These are phyloP conservation scores for Habroteleia sp. DNA, from an alignment of 2,888 invertebrate genomes.

Conservation along the genomic window DNA sequence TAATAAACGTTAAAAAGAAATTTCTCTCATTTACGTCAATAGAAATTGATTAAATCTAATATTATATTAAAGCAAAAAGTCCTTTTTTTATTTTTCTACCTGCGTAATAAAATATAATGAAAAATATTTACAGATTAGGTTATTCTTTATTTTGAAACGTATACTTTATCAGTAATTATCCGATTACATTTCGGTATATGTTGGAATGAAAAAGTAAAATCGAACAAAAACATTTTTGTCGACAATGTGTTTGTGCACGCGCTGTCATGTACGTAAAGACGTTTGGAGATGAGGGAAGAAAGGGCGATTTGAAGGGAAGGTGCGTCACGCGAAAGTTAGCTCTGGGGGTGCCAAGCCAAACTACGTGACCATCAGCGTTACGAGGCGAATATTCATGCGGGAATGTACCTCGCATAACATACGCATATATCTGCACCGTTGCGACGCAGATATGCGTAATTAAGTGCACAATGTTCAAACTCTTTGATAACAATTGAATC, in stretches of 20 bases:
- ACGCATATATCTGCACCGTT: slow-evolving; percentile 16
- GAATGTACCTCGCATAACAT: slow-evolving; percentile 25
- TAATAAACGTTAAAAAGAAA: too few species aligned
- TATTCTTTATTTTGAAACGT: too few species aligned
- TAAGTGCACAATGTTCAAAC: slow-evolving; percentile 27
- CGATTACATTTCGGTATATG: too few species aligned
- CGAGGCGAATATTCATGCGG: slow-evolving; percentile 39
- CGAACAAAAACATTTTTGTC: too few species aligned
- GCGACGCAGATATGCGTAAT: slow-evolving; percentile 27
- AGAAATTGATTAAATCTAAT: too few species aligned
- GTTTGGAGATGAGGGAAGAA: slow-evolving; percentile 45
- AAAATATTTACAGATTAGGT: too few species aligned
- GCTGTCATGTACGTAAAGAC: slow-evolving; percentile 65
- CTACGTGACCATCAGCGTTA: slow-evolving; percentile 31
- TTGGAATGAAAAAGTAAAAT: too few species aligned
- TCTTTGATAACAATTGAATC: slow-evolving; percentile 12
- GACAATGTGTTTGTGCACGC: slow-evolving; percentile 58
- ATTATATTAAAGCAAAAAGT: too few species aligned
- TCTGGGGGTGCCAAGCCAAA: slow-evolving; percentile 35
- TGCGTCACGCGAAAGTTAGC: slow-evolving; percentile 50
- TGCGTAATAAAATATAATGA: too few species aligned
- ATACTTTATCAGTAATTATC: too few species aligned
- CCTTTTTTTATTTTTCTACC: too few species aligned
- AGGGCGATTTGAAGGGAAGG: slow-evolving; percentile 15
- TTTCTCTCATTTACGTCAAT: too few species aligned